phyloP scores from a whole-genome alignment of 2,113 vertebrate species.

The Tachycineta bicolor region DNA sequence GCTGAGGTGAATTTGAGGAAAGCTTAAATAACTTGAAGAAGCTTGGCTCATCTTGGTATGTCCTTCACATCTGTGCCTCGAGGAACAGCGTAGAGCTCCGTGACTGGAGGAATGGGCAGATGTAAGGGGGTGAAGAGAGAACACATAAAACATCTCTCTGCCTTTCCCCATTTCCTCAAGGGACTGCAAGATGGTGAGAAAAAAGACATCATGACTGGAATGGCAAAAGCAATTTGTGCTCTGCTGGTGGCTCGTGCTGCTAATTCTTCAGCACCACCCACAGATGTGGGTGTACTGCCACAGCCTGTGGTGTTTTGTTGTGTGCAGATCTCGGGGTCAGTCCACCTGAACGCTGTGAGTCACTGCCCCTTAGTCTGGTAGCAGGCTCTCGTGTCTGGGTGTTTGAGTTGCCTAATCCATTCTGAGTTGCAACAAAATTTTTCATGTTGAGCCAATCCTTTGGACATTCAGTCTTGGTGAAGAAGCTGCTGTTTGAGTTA shows the following conservation, averaged over 20 bases:
- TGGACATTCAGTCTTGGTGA: neutral
- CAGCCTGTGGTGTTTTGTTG: rapidly evolving
- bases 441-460: neutral
- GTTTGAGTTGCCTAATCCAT: neutral
- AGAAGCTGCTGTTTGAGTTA: neutral
- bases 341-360: rapidly evolving
- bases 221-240: neutral
- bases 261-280: neutral
- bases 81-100: rapidly evolving
- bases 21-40: neutral
- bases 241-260: neutral
- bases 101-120: neutral
- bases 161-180: neutral
- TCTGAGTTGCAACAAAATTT: neutral
- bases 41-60: neutral
- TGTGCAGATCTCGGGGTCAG: rapidly evolving
- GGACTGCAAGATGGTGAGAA: neutral
- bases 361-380: neutral
- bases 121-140: neutral
- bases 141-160: rapidly evolving
- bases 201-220: neutral
- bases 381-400: rapidly evolving
- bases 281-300: neutral
- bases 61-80: neutral
- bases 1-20: neutral